Evolutionary conservation across 2,113 vertebrate species (phyloP).

Genomic region (Symphodus melops): DNA sequence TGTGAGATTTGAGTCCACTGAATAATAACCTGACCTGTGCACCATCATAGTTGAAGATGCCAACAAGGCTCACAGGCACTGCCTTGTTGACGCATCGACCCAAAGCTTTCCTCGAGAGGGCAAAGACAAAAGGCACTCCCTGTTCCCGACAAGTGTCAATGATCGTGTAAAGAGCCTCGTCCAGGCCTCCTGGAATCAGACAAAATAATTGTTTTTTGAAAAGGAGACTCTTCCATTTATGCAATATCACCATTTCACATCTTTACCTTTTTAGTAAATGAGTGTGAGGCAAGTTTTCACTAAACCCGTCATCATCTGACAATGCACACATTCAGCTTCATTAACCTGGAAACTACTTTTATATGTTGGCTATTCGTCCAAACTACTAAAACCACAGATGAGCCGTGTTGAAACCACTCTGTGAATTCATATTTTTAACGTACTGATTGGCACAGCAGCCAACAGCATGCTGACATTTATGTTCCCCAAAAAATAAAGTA

Average conservation of each 20-base stretch:
- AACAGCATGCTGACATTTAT: background rate
- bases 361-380: too few species aligned
- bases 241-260: background rate
- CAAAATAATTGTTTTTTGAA: too few species aligned
- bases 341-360: too few species aligned
- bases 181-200: constrained; percentile 88
- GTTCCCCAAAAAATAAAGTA: too few species aligned
- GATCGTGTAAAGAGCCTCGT: constrained; percentile 94
- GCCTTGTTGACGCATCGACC: constrained; percentile 96
- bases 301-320: too few species aligned
- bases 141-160: constrained; percentile 93
- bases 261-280: too few species aligned
- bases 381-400: too few species aligned
- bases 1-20: background rate
- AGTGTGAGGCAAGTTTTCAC: too few species aligned
- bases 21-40: constrained; percentile 88
- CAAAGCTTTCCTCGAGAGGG: constrained; percentile 93
- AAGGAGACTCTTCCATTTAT: background rate
- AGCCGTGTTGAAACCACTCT: too few species aligned
- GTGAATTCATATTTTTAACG: too few species aligned
- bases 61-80: constrained; percentile 96
- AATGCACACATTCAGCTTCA: too few species aligned
- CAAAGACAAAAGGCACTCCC: constrained; percentile 93
- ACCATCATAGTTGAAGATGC: constrained; percentile 98
- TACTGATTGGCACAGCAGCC: too few species aligned